Percentiles rank a stretch among this genome's conserved stretches.
Conservation (phyloP, 2,113 vertebrate species). For the Gopherus flavomarginatus region DNA sequence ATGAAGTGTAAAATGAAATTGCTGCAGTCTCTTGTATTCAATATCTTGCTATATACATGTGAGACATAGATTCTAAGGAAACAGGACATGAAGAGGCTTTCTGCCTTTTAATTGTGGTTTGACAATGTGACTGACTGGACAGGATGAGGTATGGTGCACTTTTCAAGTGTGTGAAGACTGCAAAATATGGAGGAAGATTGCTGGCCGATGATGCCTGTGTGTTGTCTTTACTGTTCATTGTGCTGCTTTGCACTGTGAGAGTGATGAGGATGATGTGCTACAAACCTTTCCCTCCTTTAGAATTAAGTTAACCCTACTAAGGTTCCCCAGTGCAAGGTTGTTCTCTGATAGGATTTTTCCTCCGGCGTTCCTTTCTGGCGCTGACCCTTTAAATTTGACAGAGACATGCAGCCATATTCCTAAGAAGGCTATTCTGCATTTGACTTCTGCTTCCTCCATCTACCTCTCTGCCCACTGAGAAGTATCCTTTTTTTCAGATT, state of each 20-base stretch:
- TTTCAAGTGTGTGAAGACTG: neutral
- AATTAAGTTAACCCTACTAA: neutral
- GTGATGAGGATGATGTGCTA: no score
- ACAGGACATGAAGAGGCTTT: neutral
- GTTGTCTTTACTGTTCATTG: neutral
- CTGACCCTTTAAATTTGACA: neutral
- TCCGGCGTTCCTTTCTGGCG: neutral
- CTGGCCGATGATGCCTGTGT: neutral
- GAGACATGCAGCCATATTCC: neutral
- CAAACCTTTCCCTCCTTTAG: fast-evolving
- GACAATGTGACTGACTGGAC: neutral
- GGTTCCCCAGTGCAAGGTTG: neutral
- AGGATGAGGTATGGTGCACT: neutral
- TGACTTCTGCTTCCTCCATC: neutral
- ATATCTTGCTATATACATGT: neutral
- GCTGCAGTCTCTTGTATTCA: neutral
- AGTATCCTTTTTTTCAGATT: neutral
- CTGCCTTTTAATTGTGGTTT: neutral
- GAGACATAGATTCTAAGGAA: neutral
- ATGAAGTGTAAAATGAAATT: neutral
- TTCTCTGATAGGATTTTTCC: neutral
- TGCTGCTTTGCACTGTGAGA: neutral
- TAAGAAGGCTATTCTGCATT: neutral
- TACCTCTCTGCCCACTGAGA: neutral
- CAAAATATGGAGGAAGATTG: neutral